Conservation (phyloP, 2,797 vertebrate genomes). For the Periophthalmus magnuspinnatus region DNA sequence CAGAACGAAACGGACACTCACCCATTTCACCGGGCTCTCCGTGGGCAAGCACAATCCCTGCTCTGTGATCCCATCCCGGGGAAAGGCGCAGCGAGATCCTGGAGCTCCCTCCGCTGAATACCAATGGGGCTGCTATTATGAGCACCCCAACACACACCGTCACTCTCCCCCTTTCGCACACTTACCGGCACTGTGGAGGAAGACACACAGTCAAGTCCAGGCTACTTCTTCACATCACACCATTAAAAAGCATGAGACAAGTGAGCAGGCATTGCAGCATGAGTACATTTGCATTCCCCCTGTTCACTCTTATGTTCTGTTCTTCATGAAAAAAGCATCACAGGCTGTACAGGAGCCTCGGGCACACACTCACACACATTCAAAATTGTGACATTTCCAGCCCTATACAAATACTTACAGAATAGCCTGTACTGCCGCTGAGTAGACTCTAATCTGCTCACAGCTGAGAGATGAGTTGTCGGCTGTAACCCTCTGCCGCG, state of each 20-base stretch:
- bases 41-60: constrained; percentile 80
- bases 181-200: constrained; percentile 62
- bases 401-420: constrained; percentile 62
- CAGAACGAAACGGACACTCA: constrained; percentile 61
- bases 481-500: constrained; percentile 42
- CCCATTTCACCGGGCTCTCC: constrained; percentile 72
- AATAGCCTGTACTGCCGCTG: constrained; percentile 55
- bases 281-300: constrained; percentile 40
- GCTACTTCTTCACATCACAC: constrained; percentile 45
- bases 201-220: constrained; percentile 59
- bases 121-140: constrained; percentile 79
- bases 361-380: constrained; percentile 35
- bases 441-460: constrained; percentile 43
- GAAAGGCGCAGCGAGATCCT: constrained; percentile 77
- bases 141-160: constrained; percentile 58
- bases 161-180: constrained; percentile 25
- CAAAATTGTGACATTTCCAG: constrained; percentile 41
- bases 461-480: constrained; percentile 59
- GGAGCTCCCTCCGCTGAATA: constrained; percentile 79
- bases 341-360: constrained; percentile 36
- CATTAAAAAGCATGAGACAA: constrained; percentile 22
- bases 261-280: constrained; percentile 43
- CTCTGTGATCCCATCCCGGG: constrained; percentile 82
- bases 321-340: constrained; percentile 50
- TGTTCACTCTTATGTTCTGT: constrained; percentile 34